Base-by-base conservation (phyloP, 2,888 invertebrate genomes). In the Macropis europaea region DNA sequence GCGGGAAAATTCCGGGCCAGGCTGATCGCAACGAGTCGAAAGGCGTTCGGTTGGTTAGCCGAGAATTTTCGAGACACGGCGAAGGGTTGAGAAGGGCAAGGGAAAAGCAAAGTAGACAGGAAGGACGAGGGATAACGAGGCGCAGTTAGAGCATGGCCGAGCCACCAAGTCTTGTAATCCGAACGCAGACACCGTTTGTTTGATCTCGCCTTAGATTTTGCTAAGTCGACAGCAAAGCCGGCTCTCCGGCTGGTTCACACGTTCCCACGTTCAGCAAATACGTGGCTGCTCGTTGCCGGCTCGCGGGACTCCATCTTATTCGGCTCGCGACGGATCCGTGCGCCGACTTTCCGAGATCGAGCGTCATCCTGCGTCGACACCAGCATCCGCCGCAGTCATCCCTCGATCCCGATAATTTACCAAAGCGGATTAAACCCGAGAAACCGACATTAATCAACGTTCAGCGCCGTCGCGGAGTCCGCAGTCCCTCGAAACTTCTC, bases 201-300 rank as follows among this genome's bases (percentile, higher is more conserved):
- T 79, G 79, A 78, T 79, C 79, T 78, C 54, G 59, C 60, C 73
- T 77, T 59, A 68, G 79, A 79, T 79, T 70, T 63, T 63, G 72
- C 61, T 61, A 68, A 70, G 67, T 74, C 60, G 48, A 22, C 60
- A 62, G 62, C 40, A 69, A 78, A 79, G 76, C 76, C 62, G 73
- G 64, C 47, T 54, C 50, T 32, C 40, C 62, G 7, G 50, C 50
- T 26, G 43, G 48, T 62, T 72, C 63, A 40, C 75, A 70, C 79
- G 79, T 73, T 59, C 60, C 52, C 59, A 28, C 68, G 45, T 63
- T 67, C 56, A 34, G 56, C 64, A 75, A 71, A 76, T 66, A 76
- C 38, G 40, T 47, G 38, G 50, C 13, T 19, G 52, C 32, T 53
- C 42, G 43, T 60, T 36, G 43, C 22, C 45, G 32, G 9, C 32